Evolutionary conservation across 2,888 invertebrate genomes (phyloP), one percentile per base, ranked within the genome.

Genomic region (Andrena dorsata): DNA sequence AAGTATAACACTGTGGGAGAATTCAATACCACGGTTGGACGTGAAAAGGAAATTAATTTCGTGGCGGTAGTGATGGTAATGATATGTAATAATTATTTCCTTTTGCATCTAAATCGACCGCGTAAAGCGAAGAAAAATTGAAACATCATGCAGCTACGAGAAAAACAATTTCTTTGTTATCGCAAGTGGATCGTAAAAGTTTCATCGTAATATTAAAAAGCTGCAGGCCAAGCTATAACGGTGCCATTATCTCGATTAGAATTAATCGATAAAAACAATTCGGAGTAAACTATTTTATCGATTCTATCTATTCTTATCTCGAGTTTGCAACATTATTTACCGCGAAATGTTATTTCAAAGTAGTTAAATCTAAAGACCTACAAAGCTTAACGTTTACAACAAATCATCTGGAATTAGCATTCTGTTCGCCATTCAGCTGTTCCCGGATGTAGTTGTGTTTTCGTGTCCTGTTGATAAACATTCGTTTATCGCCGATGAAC

Each of bases 201-300:
- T 23, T 28, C 6, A 28, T 13, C 6, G 56, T 56, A 56, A 73
- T 20, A n/a, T 71, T 47, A 51, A 49, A 64, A 35, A 58, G 7
- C 10, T 16, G 4, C 28, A 71, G 32, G 28, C 13, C 30, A 71
- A 51, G 51, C 61, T 72, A 66, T 58, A 76, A 71, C 49, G 47
- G 23, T 13, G 23, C 35, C 69, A 75, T 75, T 86, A 84, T 63
- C 75, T 66, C 41, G 63, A 82, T 82, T 81, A 77, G 10, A 75
- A 74, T 64, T 56, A 74, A 76, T 75, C 71, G 61, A 66, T 76
- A 7, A 32, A 70, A 63, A 26, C 20, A 63, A 51, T 63, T 26
- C 26, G 6, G 16, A n/a, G 20, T 47, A 16, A 68, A 53, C n/a
- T 47, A 56, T 49, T 76, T 64, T 68, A 68, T 63, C 47, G 10